These are phyloP conservation scores for Protodeltote pygarga DNA, from an alignment of 2,888 invertebrate genomes.

Conservation along the genomic window DNA sequence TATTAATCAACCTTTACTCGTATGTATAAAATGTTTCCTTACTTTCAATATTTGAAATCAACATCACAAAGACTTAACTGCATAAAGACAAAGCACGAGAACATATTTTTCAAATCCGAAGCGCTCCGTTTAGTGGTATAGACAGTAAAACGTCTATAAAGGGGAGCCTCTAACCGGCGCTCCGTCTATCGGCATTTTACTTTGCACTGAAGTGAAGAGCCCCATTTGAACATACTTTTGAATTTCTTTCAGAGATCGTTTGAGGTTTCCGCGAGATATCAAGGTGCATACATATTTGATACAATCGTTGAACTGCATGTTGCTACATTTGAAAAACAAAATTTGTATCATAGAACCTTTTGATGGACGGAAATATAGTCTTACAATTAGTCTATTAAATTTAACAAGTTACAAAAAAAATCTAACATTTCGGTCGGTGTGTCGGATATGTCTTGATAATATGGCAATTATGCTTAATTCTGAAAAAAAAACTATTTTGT, in stretches of 20 bases:
- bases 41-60: too few relatives aligned
- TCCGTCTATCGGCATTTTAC: conserved; percentile 10
- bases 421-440: too few relatives aligned
- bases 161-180: conserved; percentile 22
- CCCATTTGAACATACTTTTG: conserved; percentile 19
- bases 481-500: too few relatives aligned
- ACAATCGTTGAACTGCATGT: neutral
- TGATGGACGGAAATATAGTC: too few relatives aligned
- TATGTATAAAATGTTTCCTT: neutral
- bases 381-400: too few relatives aligned
- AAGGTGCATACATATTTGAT: neutral
- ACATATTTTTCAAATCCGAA: conserved; percentile 34
- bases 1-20: too few relatives aligned
- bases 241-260: conserved; percentile 12
- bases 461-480: too few relatives aligned
- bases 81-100: conserved; percentile 19
- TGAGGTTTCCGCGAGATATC: neutral
- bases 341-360: too few relatives aligned
- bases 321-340: too few relatives aligned
- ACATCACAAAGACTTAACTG: neutral
- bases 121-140: conserved; percentile 36
- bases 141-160: conserved; percentile 42
- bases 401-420: too few relatives aligned
- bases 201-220: conserved; percentile 7
- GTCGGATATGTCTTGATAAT: too few relatives aligned